Evolutionary conservation across 2,888 invertebrate genomes (phyloP), one percentile per base, ranked within the genome.

Genomic region (Adelognathus sp.): DNA sequence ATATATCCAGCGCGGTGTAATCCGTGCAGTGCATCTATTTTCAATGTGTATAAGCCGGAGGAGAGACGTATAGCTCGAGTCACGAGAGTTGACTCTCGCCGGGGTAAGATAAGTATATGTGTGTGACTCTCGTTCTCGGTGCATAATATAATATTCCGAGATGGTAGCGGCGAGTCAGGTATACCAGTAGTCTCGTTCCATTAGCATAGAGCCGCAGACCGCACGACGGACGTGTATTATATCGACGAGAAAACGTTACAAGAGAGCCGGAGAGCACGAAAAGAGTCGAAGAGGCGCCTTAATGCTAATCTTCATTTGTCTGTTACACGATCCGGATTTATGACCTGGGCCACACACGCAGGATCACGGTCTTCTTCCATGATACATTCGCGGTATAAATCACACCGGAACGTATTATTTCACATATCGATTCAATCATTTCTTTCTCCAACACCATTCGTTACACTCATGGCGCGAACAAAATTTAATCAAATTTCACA

Each of bases 301-400:
- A 79, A 73, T 72, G 79, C 64, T 76, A 70, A 79, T 79, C 76
- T 79, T 72, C 76, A 73, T 79, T 76, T 67, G 75, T 79, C 76
- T 63, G 76, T 72, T 76, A 72, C 79, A 76, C 79, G 76, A 79
- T 79, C 79, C 74, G 74, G 74, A 79, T 79, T 79, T 79, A 79
- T 66, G 66, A 66, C 44, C 71, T 31, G 70, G 76, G 44, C 79
- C 79, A 79, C 79, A 79, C 79, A 79, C 74, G n/a, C 70, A 16
- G 33, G 79, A 79, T 41, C 69, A 61, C 44, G 54, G 67, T 77
- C 41, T 61, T 41, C 41, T 58, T 27, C 36, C 36, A 21, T 7
- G 11, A 76, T 56, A 60, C 41, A 7, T 29, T 39, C 39, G 27
- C 27, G 11, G 7, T 44, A 56, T 52, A 56, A 44, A 50, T 33